phyloP scores from a whole-genome alignment of 2,113 vertebrate genomes.

The Kobus ellipsiprymnus region DNA sequence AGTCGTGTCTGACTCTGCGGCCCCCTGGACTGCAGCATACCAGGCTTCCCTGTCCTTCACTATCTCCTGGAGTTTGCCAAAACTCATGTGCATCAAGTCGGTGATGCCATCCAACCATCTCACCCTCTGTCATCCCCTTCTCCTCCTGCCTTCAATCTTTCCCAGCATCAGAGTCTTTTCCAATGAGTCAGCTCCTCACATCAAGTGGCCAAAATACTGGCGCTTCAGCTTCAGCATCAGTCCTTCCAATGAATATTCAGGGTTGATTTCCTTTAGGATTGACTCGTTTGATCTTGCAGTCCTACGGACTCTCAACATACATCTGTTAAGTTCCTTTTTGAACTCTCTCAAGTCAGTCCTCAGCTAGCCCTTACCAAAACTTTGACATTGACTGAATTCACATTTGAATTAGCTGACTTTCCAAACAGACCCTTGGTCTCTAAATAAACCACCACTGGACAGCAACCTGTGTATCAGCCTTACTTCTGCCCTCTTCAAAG shows the following conservation, averaged over 20 bases:
- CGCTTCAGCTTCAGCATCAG: background rate
- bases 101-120: background rate
- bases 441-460: background rate
- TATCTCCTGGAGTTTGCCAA: background rate
- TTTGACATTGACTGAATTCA: background rate
- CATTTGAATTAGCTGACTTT: background rate
- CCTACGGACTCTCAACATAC: rapidly evolving
- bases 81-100: background rate
- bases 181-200: background rate
- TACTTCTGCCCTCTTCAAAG: background rate
- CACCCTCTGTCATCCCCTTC: background rate
- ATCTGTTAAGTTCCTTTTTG: background rate
- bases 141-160: background rate
- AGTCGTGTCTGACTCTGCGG: background rate
- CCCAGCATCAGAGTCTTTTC: background rate
- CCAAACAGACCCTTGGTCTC: background rate
- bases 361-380: background rate
- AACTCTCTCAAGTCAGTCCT: background rate
- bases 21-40: background rate
- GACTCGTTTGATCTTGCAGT: background rate
- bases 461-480: background rate
- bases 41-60: background rate
- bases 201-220: background rate
- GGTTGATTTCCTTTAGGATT: background rate
- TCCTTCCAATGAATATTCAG: background rate